These are phyloP conservation scores for Pterocles gutturalis DNA, from an alignment of 2,113 vertebrate species.

Conservation along the genomic window DNA sequence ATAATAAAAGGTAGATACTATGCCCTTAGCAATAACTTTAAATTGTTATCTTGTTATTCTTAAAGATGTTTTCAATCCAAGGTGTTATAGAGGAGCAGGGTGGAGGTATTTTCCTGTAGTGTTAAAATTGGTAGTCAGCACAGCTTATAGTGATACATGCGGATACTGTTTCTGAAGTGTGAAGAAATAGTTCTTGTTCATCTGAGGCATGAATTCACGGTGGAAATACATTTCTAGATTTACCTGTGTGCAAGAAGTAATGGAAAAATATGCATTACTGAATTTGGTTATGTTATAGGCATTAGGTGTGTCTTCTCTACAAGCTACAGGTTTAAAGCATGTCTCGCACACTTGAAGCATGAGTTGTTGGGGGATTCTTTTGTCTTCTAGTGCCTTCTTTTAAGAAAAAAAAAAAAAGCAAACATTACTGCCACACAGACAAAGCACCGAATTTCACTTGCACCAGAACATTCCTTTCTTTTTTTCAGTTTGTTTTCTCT, in stretches of 20 bases:
- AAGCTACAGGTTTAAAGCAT: background rate
- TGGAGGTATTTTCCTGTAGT: background rate
- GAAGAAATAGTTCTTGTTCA: background rate
- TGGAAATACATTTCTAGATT: background rate
- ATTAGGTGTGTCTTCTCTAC: background rate
- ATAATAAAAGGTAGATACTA: background rate
- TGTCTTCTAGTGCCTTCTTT: background rate
- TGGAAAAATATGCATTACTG: background rate
- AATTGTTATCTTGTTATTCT: background rate
- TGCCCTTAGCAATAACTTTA: background rate
- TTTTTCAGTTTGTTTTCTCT: background rate
- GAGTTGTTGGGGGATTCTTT: background rate
- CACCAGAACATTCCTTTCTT: background rate
- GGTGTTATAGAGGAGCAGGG: background rate
- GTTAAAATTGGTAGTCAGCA: background rate
- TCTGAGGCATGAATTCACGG: background rate
- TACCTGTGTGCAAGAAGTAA: background rate
- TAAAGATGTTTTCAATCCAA: background rate
- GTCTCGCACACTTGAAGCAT: background rate
- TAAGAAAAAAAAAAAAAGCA: background rate
- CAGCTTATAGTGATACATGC: background rate
- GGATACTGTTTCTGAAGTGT: background rate
- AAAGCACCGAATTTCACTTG: background rate
- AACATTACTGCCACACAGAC: background rate
- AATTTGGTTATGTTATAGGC: background rate